Evolutionary conservation across 2,113 vertebrate genomes (phyloP).

Genomic region (Zingel zingel): DNA sequence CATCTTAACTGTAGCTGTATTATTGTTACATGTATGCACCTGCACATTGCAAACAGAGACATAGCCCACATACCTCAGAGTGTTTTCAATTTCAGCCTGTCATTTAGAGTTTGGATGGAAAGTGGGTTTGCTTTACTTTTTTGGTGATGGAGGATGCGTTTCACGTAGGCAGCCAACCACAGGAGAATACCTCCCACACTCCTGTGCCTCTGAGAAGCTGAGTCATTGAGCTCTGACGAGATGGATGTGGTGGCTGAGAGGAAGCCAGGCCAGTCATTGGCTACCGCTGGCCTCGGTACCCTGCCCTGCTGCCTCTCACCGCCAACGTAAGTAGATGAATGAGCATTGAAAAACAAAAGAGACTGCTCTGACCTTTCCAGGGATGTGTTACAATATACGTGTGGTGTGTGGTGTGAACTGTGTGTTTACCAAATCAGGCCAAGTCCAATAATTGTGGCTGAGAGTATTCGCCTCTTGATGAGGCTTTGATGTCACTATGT

Average conservation of each 20-base stretch:
- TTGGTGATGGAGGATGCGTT: slow-evolving; percentile 63
- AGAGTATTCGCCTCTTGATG: slow-evolving; percentile 4
- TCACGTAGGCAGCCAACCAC: slow-evolving; percentile 68
- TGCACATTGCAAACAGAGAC: slow-evolving; percentile 19
- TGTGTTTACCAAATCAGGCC: neutral
- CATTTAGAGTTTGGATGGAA: slow-evolving; percentile 46
- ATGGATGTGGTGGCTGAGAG: slow-evolving; percentile 66
- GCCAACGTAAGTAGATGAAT: slow-evolving; percentile 61
- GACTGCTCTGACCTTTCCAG: slow-evolving; percentile 37
- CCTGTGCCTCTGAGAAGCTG: slow-evolving; percentile 71
- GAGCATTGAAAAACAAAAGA: slow-evolving; percentile 39
- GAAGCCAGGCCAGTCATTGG: slow-evolving; percentile 46
- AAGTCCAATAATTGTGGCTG: neutral
- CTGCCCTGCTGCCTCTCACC: slow-evolving; percentile 52
- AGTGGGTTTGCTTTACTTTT: slow-evolving; percentile 51
- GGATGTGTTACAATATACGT: slow-evolving; percentile 6
- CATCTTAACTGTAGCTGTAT: neutral
- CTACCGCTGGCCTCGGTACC: slow-evolving; percentile 28
- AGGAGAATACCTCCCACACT: slow-evolving; percentile 76
- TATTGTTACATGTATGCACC: slow-evolving; percentile 15
- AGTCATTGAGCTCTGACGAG: slow-evolving; percentile 75
- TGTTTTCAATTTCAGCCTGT: slow-evolving; percentile 36
- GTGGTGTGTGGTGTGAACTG: neutral
- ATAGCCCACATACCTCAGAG: neutral
- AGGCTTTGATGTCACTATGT: slow-evolving; percentile 25